Evolutionary conservation across 2,113 vertebrate species (phyloP).

Genomic region (Clupea harengus): DNA sequence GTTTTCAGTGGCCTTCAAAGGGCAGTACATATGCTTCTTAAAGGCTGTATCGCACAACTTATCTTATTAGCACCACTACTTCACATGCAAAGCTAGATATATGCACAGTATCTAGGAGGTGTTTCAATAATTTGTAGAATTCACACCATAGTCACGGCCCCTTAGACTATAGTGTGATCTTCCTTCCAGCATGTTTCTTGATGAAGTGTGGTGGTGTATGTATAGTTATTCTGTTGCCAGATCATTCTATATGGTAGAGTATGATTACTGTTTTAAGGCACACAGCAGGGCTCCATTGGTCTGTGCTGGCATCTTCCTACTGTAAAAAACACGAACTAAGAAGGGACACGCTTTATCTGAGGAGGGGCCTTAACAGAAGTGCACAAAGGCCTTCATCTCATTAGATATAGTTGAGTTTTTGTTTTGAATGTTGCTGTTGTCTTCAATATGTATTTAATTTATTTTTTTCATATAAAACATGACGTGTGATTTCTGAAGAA

Average conservation of each 20-base stretch:
- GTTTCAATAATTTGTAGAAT: neutral
- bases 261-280: neutral
- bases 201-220: neutral
- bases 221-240: too few relatives aligned
- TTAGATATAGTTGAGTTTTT: neutral
- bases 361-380: neutral
- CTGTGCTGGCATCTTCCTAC: neutral
- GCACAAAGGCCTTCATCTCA: too few relatives aligned
- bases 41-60: neutral
- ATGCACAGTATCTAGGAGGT: neutral
- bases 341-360: neutral
- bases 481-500: too few relatives aligned
- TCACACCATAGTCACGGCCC: neutral
- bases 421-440: neutral
- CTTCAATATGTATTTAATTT: neutral
- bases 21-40: neutral
- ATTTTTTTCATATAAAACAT: neutral
- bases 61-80: neutral
- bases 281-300: neutral
- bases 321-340: neutral
- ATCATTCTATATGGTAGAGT: too few relatives aligned
- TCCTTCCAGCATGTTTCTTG: neutral
- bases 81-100: neutral
- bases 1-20: neutral
- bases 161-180: neutral